Percentiles rank a stretch among this genome's conserved stretches.
phyloP scores from a whole-genome alignment of 2,113 vertebrate species.

The Pontoporia blainvillei region DNA sequence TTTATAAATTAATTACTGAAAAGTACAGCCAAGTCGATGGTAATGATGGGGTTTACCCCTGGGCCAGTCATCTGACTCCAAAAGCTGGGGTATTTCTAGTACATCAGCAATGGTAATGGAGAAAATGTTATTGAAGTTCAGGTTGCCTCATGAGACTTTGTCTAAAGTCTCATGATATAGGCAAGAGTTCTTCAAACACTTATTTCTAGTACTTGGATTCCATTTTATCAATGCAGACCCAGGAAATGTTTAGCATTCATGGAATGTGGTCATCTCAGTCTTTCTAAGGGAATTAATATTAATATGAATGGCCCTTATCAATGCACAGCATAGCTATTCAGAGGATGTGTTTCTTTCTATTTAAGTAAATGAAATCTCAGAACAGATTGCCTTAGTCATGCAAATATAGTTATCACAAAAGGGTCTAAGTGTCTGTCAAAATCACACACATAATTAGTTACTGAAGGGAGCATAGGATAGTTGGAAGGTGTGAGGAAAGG shows the following conservation, averaged over 20 bases:
- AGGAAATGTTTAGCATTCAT: slow-evolving; percentile 20
- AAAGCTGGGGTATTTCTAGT: not conserved
- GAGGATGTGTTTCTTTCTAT: not conserved
- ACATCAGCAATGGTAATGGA: not conserved
- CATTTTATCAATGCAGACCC: not conserved
- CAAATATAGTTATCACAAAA: not conserved
- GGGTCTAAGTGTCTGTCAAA: not conserved
- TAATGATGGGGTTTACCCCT: not conserved
- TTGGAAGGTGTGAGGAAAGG: not conserved
- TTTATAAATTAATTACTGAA: not conserved
- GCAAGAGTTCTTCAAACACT: not conserved
- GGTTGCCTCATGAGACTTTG: not conserved
- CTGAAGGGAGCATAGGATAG: not conserved
- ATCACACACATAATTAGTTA: not conserved
- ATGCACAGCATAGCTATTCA: not conserved
- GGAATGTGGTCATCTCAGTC: not conserved
- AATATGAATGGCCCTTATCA: not conserved
- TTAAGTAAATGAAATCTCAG: not conserved
- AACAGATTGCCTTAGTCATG: not conserved
- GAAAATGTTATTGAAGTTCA: not conserved
- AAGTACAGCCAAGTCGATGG: not conserved
- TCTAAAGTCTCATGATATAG: not conserved
- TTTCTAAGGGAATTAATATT: slow-evolving; percentile 22
- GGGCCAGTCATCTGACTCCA: not conserved
- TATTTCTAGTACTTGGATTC: not conserved